Evolutionary conservation across 2,888 invertebrate species (phyloP).

Genomic region (Drosophila peninsularis): DNA sequence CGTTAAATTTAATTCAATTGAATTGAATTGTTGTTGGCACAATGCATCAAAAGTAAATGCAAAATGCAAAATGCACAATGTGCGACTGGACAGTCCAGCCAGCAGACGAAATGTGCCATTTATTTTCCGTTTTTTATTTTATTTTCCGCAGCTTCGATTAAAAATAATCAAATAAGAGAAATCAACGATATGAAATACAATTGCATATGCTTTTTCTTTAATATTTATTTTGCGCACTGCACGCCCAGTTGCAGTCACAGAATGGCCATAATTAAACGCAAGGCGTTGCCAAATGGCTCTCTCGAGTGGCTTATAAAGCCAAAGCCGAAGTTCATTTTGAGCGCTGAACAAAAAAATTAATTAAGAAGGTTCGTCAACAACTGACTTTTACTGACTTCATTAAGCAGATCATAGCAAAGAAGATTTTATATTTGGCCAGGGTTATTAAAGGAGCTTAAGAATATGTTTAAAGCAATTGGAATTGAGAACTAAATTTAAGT

Average conservation of each 20-base stretch:
- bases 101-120: slow-evolving; percentile 12
- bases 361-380: neutral
- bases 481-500: neutral
- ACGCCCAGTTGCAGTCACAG: slow-evolving; percentile 21
- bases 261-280: slow-evolving; percentile 50
- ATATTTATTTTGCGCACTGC: slow-evolving; percentile 26
- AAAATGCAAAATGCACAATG: slow-evolving; percentile 20
- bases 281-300: slow-evolving; percentile 11
- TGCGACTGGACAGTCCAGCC: slow-evolving; percentile 11
- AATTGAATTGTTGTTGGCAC: slow-evolving; percentile 70
- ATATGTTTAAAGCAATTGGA: neutral
- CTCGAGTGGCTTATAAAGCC: slow-evolving; percentile 10
- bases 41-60: slow-evolving; percentile 62
- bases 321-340: slow-evolving; percentile 17
- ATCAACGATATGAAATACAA: slow-evolving; percentile 45
- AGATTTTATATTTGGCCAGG: neutral
- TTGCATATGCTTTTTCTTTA: slow-evolving; percentile 20
- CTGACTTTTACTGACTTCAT: neutral
- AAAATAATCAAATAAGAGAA: slow-evolving; percentile 51
- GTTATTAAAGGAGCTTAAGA: neutral
- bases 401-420: neutral
- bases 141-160: slow-evolving; percentile 19
- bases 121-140: slow-evolving; percentile 2
- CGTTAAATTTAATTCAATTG: slow-evolving; percentile 78
- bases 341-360: slow-evolving; percentile 4